Conservation (phyloP, 2,797 vertebrate genomes). For the Notolepis coatsorum region DNA sequence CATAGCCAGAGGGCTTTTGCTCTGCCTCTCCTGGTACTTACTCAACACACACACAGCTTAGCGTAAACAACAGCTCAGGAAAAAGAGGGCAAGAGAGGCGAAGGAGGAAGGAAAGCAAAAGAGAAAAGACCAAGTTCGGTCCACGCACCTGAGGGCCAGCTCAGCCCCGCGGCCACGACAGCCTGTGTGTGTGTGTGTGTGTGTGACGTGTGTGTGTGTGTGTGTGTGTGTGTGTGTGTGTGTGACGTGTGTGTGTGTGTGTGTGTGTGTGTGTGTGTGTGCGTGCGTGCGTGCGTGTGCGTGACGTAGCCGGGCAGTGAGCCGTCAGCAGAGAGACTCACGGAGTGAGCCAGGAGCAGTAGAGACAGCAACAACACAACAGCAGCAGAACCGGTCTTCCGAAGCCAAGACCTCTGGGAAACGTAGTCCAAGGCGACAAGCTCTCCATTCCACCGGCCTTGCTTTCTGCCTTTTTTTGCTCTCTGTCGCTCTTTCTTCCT, state of each 20-base stretch:
- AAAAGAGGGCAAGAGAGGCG: not conserved
- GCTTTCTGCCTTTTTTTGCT: not conserved
- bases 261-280: not conserved
- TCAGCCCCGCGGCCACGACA: conserved; percentile 40
- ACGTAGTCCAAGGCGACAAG: conserved; percentile 22
- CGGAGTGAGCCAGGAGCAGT: conserved; percentile 19
- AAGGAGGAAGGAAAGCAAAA: not conserved
- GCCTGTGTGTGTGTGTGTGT: conserved; percentile 16
- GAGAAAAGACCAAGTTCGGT: not conserved
- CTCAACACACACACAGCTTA: conserved; percentile 9
- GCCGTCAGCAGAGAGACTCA: conserved; percentile 28
- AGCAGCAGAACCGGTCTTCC: conserved; percentile 29
- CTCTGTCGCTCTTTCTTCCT: not conserved
- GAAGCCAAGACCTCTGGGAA: conserved; percentile 19
- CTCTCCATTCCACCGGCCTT: conserved; percentile 43
- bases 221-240: conserved; percentile 3
- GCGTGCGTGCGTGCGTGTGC: not conserved
- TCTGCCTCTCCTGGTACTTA: not conserved
- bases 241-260: not conserved
- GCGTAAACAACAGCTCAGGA: conserved; percentile 25
- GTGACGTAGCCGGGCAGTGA: conserved; percentile 38
- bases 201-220: not conserved
- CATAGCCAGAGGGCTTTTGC: not conserved
- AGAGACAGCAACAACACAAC: conserved; percentile 10
- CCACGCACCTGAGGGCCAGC: conserved; percentile 59